Conservation (phyloP, 2,113 vertebrate species). For the Pterocles burchelli region DNA sequence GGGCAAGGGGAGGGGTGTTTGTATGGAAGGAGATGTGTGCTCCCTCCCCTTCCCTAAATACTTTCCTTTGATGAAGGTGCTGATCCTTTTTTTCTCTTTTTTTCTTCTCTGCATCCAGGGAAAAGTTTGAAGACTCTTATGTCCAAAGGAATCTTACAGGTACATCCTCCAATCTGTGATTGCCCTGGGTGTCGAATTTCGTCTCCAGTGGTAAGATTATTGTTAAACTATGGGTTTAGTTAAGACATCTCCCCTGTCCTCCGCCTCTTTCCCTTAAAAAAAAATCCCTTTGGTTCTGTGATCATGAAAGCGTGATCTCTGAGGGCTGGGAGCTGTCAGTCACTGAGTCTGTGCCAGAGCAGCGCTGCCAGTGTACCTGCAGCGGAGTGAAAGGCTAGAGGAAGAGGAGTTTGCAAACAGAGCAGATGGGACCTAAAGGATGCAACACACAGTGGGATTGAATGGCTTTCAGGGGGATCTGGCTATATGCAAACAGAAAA, state of each 20-base stretch:
- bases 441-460: background rate
- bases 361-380: background rate
- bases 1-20: background rate
- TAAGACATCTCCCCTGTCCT: slow-evolving; percentile 46
- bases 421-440: background rate
- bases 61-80: slow-evolving; percentile 5
- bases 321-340: background rate
- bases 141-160: slow-evolving; percentile 99
- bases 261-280: background rate
- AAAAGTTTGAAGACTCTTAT: slow-evolving; percentile 99
- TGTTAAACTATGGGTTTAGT: slow-evolving; percentile 67
- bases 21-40: background rate
- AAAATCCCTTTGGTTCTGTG: background rate
- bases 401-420: background rate
- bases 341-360: background rate
- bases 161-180: slow-evolving; percentile 99
- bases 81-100: background rate
- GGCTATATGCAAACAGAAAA: background rate
- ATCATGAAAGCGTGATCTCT: background rate
- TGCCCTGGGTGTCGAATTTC: slow-evolving; percentile 99
- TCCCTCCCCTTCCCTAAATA: background rate
- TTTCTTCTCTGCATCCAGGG: slow-evolving; percentile 74
- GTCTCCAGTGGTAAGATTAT: slow-evolving; percentile 96
- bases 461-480: background rate
- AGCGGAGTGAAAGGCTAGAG: background rate